These are phyloP conservation scores for Hypotaenidia okinawae DNA, from an alignment of 2,797 vertebrate genomes.

Conservation along the genomic window DNA sequence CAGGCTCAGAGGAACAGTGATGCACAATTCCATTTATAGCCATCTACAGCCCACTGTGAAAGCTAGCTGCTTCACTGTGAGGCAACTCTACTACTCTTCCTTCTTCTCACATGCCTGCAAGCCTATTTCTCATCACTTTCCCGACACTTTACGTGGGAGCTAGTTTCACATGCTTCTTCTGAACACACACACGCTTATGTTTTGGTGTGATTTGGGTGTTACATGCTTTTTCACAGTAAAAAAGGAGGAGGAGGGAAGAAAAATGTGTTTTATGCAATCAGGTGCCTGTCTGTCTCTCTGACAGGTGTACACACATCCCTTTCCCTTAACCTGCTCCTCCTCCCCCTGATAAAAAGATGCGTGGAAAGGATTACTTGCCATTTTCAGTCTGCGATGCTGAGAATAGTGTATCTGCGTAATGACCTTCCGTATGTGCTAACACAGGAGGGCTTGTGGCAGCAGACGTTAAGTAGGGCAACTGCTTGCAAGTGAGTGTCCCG, in stretches of 20 bases:
- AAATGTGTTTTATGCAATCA: background rate
- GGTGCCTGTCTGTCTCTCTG: background rate
- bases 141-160: background rate
- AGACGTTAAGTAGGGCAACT: constrained; percentile 71
- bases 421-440: constrained; percentile 44
- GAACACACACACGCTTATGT: background rate
- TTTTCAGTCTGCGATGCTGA: constrained; percentile 46
- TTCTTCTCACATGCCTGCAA: constrained; percentile 30
- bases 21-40: constrained; percentile 76
- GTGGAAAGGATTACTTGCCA: constrained; percentile 61
- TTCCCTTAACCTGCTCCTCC: constrained; percentile 35
- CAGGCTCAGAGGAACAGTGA: constrained; percentile 68
- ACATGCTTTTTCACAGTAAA: constrained; percentile 63
- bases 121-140: constrained; percentile 32
- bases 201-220: background rate
- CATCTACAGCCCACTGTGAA: constrained; percentile 23
- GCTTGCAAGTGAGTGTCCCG: constrained; percentile 45
- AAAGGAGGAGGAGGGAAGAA: background rate
- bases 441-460: constrained; percentile 55
- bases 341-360: constrained; percentile 22
- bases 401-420: constrained; percentile 70
- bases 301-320: background rate
- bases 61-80: background rate
- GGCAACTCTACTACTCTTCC: constrained; percentile 59
- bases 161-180: constrained; percentile 52